Base-by-base conservation (phyloP, 2,797 vertebrate species). In the Rhyacichthys aspro region DNA sequence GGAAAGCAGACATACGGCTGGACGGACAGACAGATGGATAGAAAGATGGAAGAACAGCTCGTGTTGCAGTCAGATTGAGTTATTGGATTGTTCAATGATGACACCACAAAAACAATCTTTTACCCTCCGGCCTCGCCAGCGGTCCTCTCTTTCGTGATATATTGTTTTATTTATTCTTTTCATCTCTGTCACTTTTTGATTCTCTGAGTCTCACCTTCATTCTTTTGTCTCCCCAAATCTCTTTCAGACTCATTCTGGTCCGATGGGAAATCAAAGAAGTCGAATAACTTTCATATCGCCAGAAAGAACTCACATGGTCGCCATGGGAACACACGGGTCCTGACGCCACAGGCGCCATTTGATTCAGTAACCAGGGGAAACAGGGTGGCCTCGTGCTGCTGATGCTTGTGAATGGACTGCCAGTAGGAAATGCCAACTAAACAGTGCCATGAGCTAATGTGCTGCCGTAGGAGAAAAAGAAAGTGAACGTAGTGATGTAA, bases 241-340 rank as follows among this genome's bases (percentile, higher is more conserved):
- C 45, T 73, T 69, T 64, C 56, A 15, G 37, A 48, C n/a, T 59
- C 12, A 5, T 55, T 63, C 15, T 50, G 28, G 41, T 65, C 79
- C 37, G 0, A 12, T 43, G 81, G 82, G 74, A 82, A 88, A 87
- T 87, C 73, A 85, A 74, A 78, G 74, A 75, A 62, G 53, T 63
- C 48, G 72, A 83, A 74, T 72, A 83, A 78, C 60, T 81, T 82
- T 76, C 11, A 69, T 58, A 79, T 80, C 59, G 66, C 80, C 59
- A 73, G 38, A 9, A 41, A 76, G 76, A 72, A 65, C 65, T 74
- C 56, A 69, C 52, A 65, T 37, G 50, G 70, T 68, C 54, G 42
- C 33, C 56, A 67, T 68, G 70, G 67, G 79, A 84, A 69, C 72
- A 55, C 56, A 55, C 43, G 4, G 23, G 23, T 28, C 23, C 23